Evolutionary conservation across 2,888 invertebrate genomes (phyloP), one percentile per base, ranked within the genome.

Genomic region (Melanostoma scalare): DNA sequence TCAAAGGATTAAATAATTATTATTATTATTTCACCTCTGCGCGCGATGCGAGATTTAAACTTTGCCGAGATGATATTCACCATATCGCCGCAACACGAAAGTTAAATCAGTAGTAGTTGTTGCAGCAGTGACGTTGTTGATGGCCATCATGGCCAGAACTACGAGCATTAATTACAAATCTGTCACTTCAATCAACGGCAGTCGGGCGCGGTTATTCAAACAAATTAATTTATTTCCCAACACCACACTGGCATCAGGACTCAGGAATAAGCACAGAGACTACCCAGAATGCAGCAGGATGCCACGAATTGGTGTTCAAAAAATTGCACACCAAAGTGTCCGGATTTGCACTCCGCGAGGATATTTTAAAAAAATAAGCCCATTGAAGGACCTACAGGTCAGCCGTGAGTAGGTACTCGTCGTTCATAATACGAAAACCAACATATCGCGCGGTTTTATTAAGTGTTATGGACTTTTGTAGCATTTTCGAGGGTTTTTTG

Each of bases 131-230:
- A 53, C 56, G 46, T 50, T 68, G 77, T 33, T 82, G 82, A 82
- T 82, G 78, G 78, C 78, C 84, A 78, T 78, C 84, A 84, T 78
- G 84, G 55, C 69, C 78, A 84, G 78, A 65, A 84, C 74, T 71
- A 69, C 69, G 74, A 84, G 78, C 84, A 84, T 84, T 84, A 84
- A 84, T 84, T 84, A 84, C 84, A 84, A 84, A 84, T 84, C 84
- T 84, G 78, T 84, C 84, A 84, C 84, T 84, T 78, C 84, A 84
- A 84, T 84, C 84, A 84, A 74, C 84, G 78, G 84, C 84, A 84
- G 78, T 84, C 84, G 84, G 69, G 78, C 78, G 84, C 69, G 84
- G 84, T 84, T 84, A 84, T 84, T 84, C 78, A 84, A 84, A 84
- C 78, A 84, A 84, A 84, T 84, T 84, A 78, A 84, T 84, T 78